Evolutionary conservation across 2,888 invertebrate genomes (phyloP).

Genomic region (Orthonevra nobilis): DNA sequence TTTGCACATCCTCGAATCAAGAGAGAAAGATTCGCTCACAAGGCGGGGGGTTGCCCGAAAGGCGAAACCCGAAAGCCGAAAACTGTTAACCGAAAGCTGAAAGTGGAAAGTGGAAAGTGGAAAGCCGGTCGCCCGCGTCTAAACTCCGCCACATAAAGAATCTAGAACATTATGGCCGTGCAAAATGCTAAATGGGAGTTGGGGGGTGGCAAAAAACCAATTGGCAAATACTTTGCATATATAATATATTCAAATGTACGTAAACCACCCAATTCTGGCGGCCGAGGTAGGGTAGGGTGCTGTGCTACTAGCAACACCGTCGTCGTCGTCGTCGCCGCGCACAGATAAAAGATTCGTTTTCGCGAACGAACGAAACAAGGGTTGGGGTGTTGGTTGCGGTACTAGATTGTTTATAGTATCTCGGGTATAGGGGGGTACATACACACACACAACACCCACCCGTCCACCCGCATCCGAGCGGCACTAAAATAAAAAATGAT

Average conservation of each 20-base stretch:
- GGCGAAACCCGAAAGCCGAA: too few relatives aligned
- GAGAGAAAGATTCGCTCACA: too few relatives aligned
- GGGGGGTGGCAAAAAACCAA: constrained; percentile 79
- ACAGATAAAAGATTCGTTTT: constrained; percentile 68
- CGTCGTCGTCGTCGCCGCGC: too few relatives aligned
- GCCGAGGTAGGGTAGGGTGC: constrained; percentile 57
- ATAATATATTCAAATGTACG: constrained; percentile 77
- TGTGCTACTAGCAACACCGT: constrained; percentile 27
- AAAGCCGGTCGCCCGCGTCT: constrained; percentile 73
- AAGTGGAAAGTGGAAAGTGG: constrained; percentile 61
- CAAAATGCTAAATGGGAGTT: constrained; percentile 77
- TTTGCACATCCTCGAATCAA: constrained; percentile 75
- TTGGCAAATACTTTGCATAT: constrained; percentile 80
- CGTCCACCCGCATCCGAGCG: constrained; percentile 75
- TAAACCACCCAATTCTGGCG: constrained; percentile 67
- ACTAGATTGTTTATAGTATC: constrained; percentile 68
- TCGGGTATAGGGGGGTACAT: constrained; percentile 10
- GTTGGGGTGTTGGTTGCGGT: too few relatives aligned
- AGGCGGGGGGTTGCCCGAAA: too few relatives aligned
- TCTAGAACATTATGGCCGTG: constrained; percentile 71
- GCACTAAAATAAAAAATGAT: constrained; percentile 79
- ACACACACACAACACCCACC: constrained; percentile 12
- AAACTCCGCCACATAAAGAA: constrained; percentile 68
- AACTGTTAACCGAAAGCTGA: too few relatives aligned
- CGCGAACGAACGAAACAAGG: constrained; percentile 55